Evolutionary conservation across 2,797 vertebrate genomes (phyloP).

Genomic region (Simalia tracyae): DNA sequence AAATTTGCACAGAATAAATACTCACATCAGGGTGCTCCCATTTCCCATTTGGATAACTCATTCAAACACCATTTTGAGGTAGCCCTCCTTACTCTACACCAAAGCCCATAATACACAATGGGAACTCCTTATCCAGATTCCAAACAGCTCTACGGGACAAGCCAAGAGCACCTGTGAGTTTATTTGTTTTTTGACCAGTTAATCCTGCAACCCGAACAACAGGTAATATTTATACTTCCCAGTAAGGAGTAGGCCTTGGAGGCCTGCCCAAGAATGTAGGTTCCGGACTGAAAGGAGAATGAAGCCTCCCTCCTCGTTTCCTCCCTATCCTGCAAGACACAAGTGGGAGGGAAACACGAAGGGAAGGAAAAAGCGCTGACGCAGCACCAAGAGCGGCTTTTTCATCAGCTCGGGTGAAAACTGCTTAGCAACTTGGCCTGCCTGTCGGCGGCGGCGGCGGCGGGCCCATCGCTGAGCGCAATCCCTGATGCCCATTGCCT

Average conservation of each 20-base stretch:
- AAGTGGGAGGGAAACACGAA: background rate
- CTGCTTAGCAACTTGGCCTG: constrained; percentile 33
- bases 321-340: background rate
- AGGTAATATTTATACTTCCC: constrained; percentile 24
- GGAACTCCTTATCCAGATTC: background rate
- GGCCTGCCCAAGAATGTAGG: constrained; percentile 9
- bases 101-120: background rate
- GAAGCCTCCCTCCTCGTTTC: background rate
- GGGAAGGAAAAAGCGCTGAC: constrained; percentile 3
- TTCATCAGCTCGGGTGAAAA: constrained; percentile 6
- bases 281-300: background rate
- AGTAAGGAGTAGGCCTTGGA: background rate
- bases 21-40: background rate
- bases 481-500: background rate
- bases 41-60: constrained; percentile 1
- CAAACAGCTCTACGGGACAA: background rate
- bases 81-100: background rate
- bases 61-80: background rate
- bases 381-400: constrained; percentile 20
- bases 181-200: background rate
- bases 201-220: constrained; percentile 27
- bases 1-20: constrained; percentile 11
- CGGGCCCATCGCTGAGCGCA: background rate
- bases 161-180: background rate
- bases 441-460: background rate